Percentiles rank a stretch among this genome's conserved stretches.
These are phyloP conservation scores for Felis catus DNA, from an alignment of 2,113 vertebrate species.

Conservation along the genomic window F.catus_Fca126_mat1.0 CM031415.1:55630001-55630500, in stretches of 20 bases:
- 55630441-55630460: not conserved
- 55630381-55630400: not conserved
- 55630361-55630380: not conserved
- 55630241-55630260: not conserved
- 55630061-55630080: not conserved
- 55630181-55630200: not conserved
- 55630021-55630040: slow-evolving; percentile 21
- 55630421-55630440: not conserved
- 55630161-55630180: not conserved
- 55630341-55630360: not conserved
- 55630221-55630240: slow-evolving; percentile 31
- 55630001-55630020: not conserved
- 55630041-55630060: not conserved
- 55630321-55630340: not conserved
- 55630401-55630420: not conserved
- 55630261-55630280: slow-evolving; percentile 41
- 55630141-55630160: not conserved
- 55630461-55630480: not conserved
- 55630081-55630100: slow-evolving; percentile 9
- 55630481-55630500: not conserved
- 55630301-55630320: not conserved
- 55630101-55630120: slow-evolving; percentile 15
- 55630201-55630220: not conserved
- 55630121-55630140: slow-evolving; percentile 5
- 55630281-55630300: slow-evolving; percentile 5